These are phyloP conservation scores for Morpho helenor DNA, from an alignment of 2,888 invertebrate genomes.

Conservation along the genomic window DNA sequence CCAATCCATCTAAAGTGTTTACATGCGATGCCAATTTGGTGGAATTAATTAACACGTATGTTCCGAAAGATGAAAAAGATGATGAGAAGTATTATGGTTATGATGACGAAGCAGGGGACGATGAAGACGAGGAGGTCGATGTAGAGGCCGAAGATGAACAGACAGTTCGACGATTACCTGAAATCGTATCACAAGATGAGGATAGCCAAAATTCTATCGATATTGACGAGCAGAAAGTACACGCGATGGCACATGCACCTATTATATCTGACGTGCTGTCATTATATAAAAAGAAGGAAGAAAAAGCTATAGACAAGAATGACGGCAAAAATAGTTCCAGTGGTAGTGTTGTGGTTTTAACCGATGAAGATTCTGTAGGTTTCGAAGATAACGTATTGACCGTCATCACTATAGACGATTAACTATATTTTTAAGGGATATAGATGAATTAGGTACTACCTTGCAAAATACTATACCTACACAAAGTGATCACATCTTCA, in stretches of 20 bases:
- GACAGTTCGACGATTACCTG: conserved; percentile 1
- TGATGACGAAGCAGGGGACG: conserved; percentile 51
- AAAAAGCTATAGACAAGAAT: conserved; percentile 7
- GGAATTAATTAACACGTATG: conserved; percentile 54
- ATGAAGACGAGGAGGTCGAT: conserved; percentile 27
- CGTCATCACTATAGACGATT: conserved; percentile 53
- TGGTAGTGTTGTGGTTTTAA: conserved; percentile 39
- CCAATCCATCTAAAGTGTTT: conserved; percentile 61
- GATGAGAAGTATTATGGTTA: conserved; percentile 67
- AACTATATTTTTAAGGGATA: neutral
- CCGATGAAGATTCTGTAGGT: conserved; percentile 50
- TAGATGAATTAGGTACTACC: no score
- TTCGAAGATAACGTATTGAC: conserved; percentile 34
- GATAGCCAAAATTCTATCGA: conserved; percentile 39
- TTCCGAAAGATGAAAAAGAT: conserved; percentile 60
- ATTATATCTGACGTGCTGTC: conserved; percentile 70
- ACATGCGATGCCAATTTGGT: conserved; percentile 51
- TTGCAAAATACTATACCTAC: no score
- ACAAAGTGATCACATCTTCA: no score
- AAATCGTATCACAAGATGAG: conserved; percentile 30
- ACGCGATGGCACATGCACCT: conserved; percentile 54
- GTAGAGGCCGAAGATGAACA: conserved; percentile 18
- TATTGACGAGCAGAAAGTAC: conserved; percentile 39
- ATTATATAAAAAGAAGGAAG: conserved; percentile 47
- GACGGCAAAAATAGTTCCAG: conserved; percentile 17